Evolutionary conservation across 2,113 vertebrate genomes (phyloP).

Genomic region (Rousettus leschenaultii): DNA sequence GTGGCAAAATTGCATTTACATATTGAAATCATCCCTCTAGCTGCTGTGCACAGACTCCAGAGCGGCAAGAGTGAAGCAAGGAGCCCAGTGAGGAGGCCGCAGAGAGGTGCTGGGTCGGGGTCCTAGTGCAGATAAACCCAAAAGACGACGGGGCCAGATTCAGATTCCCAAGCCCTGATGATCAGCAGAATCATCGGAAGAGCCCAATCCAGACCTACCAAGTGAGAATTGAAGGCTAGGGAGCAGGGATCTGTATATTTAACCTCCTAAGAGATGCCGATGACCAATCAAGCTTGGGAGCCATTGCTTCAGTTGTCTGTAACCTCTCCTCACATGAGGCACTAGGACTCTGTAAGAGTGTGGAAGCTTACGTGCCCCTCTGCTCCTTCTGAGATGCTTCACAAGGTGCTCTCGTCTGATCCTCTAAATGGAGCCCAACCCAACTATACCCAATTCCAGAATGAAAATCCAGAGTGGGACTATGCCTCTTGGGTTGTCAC

Average conservation of each 20-base stretch:
- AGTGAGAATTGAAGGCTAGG: neutral
- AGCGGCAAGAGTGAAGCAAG: neutral
- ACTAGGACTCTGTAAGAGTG: neutral
- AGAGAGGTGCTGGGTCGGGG: too few species aligned
- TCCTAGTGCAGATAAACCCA: neutral
- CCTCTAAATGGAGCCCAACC: neutral
- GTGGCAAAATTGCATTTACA: neutral
- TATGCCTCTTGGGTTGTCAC: neutral
- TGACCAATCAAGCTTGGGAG: neutral
- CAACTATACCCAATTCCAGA: neutral
- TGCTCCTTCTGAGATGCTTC: neutral
- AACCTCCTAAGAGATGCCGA: neutral
- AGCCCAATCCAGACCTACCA: neutral
- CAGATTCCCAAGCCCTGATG: neutral
- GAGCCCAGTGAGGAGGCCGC: neutral
- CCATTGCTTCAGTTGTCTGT: accelerated
- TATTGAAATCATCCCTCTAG: neutral
- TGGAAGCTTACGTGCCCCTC: neutral
- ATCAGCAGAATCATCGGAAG: neutral
- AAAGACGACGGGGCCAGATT: neutral
- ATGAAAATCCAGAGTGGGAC: neutral
- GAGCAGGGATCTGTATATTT: neutral
- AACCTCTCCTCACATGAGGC: neutral
- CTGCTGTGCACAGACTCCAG: neutral
- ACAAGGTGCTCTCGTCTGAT: neutral